Evolutionary conservation across 2,888 invertebrate species (phyloP).

Genomic region (Epirrhoe alternata): DNA sequence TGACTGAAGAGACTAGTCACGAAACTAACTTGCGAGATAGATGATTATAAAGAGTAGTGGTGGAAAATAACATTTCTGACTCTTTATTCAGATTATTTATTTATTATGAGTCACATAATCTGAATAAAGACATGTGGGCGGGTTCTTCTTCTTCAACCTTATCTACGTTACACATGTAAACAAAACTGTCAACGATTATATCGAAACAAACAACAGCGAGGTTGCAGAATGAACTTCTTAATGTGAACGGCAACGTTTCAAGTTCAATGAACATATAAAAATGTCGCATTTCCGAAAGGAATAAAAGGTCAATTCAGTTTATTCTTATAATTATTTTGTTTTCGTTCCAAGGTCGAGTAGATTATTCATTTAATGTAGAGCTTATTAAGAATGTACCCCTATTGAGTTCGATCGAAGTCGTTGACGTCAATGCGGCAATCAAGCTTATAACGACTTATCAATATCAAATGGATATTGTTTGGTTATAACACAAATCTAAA

Average conservation of each 20-base stretch:
- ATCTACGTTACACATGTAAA: slow-evolving; percentile 32
- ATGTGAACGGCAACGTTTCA: slow-evolving; percentile 29
- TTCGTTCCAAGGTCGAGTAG: slow-evolving; percentile 12
- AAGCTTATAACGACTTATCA: slow-evolving; percentile 59
- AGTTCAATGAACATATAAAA: slow-evolving; percentile 41
- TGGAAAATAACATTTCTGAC: too few relatives aligned
- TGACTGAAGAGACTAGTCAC: too few relatives aligned
- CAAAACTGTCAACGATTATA: slow-evolving; percentile 38
- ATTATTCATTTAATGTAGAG: slow-evolving; percentile 27
- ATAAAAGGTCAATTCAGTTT: slow-evolving; percentile 24
- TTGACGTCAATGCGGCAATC: slow-evolving; percentile 71
- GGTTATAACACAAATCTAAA: too few relatives aligned
- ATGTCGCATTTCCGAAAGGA: slow-evolving; percentile 26
- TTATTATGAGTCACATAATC: too few relatives aligned
- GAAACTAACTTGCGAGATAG: too few relatives aligned
- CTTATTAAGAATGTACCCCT: slow-evolving; percentile 58
- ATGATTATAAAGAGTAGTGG: too few relatives aligned
- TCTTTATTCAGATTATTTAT: too few relatives aligned
- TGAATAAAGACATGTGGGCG: background rate
- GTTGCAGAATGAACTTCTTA: slow-evolving; percentile 29
- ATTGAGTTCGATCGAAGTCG: slow-evolving; percentile 59
- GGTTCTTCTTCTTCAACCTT: slow-evolving; percentile 59
- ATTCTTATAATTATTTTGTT: slow-evolving; percentile 18
- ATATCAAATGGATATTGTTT: slow-evolving; percentile 44
- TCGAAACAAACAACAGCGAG: slow-evolving; percentile 34